A percentile compares a stretch with the other conserved stretches of the same genome.
These are phyloP conservation scores for Sphinx pinastri DNA, from an alignment of 2,888 invertebrate genomes.

Conservation along the genomic window DNA sequence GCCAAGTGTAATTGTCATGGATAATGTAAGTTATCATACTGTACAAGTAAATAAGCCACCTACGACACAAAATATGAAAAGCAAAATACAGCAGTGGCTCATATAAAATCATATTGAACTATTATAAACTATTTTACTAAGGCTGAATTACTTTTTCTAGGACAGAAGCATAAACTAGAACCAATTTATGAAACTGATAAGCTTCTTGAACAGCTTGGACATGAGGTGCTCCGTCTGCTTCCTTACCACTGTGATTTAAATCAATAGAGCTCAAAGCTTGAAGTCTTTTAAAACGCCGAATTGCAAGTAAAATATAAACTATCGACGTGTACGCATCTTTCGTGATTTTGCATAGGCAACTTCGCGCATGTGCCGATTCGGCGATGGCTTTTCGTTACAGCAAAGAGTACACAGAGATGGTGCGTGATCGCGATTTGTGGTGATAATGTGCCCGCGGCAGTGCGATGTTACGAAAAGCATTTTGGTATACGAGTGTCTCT, in stretches of 20 bases:
- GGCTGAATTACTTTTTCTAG: no score
- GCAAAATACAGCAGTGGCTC: neutral
- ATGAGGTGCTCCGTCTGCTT: no score
- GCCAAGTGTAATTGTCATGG: neutral
- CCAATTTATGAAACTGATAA: no score
- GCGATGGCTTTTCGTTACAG: constrained; percentile 2
- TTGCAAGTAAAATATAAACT: no score
- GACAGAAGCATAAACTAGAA: no score
- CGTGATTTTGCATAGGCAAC: neutral
- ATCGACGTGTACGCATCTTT: no score
- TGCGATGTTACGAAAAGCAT: neutral
- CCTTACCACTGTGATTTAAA: no score
- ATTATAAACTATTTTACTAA: no score
- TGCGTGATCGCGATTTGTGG: neutral
- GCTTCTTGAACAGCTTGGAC: no score
- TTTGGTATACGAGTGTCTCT: neutral
- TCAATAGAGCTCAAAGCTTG: no score
- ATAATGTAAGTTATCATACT: neutral
- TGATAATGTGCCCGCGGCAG: no score
- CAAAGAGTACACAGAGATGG: neutral
- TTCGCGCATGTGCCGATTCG: neutral
- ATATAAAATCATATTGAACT: constrained; percentile 28
- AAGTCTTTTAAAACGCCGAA: no score
- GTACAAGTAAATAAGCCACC: neutral
- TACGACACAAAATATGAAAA: neutral